Base-by-base conservation (phyloP, 92 coral and sea anemone species). In the Chrysogorgia sp. region DNA sequence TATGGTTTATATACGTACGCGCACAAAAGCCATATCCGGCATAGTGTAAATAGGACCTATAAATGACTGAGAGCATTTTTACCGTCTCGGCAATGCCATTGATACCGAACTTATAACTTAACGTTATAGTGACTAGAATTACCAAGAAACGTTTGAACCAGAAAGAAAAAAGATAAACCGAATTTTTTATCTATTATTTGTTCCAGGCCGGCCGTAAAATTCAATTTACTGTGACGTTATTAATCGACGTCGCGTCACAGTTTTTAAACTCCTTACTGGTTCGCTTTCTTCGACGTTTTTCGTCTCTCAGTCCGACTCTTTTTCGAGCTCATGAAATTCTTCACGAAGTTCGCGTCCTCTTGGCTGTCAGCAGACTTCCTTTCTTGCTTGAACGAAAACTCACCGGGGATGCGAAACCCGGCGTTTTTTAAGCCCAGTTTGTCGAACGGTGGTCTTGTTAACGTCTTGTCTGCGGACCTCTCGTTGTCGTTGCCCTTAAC, bases 291-390 rank as follows among this genome's bases (percentile, higher is more conserved):
- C 17, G 19, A 17, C 6, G 58, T n/a, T 72, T 72, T 72, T 32
- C 53, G 31, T 17, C 34, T 23, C 7, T 45, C 48, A 0, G 79
- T 72, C 0, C 19, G 48, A 41, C 79, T 72, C 14, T 72, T 72
- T 21, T 72, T 72, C 10, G 79, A 72, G 65, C 79, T 52, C 79
- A 72, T 72, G 55, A 72, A 72, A 55, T 72, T 56, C 79, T 72
- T 72, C 25, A 72, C 64, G 29, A 72, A 72, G 32, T 72, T 72
- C 10, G 24, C 65, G 21, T 72, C 79, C 26, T 72, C 79, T 33
- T 72, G 28, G 17, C 23, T 14, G 24, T 45, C 22, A 20, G 13
- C 40, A n/a, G 76, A 69, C 37, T 72, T 72, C 34, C 79, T 29
- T 23, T 72, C 64, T 1, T 50, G 30, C 43, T 72, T 72, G 65